Base-by-base conservation (phyloP, 2,888 invertebrate genomes). In the Dioctria linearis region DNA sequence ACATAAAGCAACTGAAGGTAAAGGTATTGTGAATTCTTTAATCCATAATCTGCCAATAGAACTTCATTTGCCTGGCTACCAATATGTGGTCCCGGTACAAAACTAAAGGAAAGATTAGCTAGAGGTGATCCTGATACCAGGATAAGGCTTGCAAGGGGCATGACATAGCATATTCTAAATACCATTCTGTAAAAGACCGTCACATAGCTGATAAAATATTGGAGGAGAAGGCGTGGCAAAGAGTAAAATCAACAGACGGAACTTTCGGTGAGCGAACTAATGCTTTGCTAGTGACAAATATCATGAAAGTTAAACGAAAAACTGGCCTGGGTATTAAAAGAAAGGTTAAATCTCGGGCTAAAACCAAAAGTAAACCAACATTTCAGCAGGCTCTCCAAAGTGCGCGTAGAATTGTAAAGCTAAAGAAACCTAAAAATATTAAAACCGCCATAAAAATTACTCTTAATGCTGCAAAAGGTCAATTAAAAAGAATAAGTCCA, bases 31-130 rank as follows among this genome's bases (percentile, higher is more conserved):
- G 40, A 59, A 59, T n/a, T n/a, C 59, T 67, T n/a, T 49, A 13
- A 83, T 83, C 37, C 82, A 82, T 59, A 80, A 81, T 46, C 49
- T 83, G 39, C 83, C 83, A 40, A 66, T 83, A 37, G 83, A 82
- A 57, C 9, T 81, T 6, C 83, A 83, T 83, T 46, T 83, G 46
- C 83, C 83, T 9, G 83, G 83, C 5, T 85, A 66, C 80, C 83
- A 85, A 49, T 85, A 83, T 85, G 84, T 80, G 85, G 83, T 25
- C 84, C 84, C 1, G 84, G 85, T 4, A 85, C 84, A 42, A 82
- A 84, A 80, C 67, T 85, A 69, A 25, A 57, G 37, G 63, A 84
- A 80, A 57, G 84, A 57, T 82, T 86, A 42, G 82, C 80, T 6
- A 83, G 84, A 66, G 83, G 84, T 79, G 84, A 85, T 83, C 78